A percentile compares a stretch with the other conserved stretches of the same genome.
phyloP scores from a whole-genome alignment of 2,888 invertebrate species.

The Cetonia aurata region DNA sequence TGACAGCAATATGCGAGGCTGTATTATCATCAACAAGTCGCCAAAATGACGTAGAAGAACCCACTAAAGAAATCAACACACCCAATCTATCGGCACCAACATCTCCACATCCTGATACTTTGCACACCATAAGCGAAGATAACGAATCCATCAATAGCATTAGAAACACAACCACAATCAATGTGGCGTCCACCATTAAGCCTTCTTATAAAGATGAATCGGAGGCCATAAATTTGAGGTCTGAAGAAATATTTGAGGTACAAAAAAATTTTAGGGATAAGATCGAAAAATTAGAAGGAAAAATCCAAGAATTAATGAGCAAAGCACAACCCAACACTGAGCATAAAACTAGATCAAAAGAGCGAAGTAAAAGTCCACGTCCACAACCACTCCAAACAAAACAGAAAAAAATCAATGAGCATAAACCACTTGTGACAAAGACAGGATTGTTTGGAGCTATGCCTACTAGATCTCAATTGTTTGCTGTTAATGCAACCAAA shows the following conservation, averaged over 20 bases:
- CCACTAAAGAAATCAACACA: background rate
- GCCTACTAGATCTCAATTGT: conserved; percentile 22
- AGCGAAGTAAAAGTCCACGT: background rate
- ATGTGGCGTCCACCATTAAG: background rate
- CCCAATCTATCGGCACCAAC: background rate
- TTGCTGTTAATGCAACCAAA: background rate
- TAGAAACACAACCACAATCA: background rate
- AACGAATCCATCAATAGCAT: conserved; percentile 7
- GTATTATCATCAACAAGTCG: conserved; percentile 36
- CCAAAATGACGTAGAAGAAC: conserved; percentile 23
- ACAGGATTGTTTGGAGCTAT: conserved; percentile 32
- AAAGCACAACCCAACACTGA: background rate
- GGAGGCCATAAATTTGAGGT: background rate
- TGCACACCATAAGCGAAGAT: conserved; percentile 23
- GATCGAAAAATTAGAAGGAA: conserved; percentile 29
- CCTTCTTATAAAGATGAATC: background rate
- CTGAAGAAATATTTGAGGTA: conserved; percentile 10
- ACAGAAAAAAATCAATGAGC: background rate
- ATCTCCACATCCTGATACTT: background rate
- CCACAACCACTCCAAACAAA: background rate
- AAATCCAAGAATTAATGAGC: conserved; percentile 18
- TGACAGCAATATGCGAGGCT: conserved; percentile 48
- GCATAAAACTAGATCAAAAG: background rate
- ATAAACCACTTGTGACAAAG: conserved; percentile 23
- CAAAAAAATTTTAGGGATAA: conserved; percentile 23